Conservation (phyloP, 2,797 vertebrate genomes). For the Ispidina picta region DNA sequence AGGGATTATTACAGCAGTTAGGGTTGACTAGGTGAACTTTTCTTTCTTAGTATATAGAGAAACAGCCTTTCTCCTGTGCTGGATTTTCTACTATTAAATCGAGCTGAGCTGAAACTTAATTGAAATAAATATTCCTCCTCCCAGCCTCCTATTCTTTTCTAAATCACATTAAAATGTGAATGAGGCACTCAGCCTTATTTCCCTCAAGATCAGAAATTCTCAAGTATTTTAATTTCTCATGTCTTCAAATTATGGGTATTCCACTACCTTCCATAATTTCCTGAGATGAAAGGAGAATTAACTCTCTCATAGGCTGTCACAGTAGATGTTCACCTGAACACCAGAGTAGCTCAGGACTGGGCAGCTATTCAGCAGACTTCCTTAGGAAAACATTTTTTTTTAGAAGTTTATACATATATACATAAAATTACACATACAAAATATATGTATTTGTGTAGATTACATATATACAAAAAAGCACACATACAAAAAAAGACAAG, state of each 20-base stretch:
- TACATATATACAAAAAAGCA: no score
- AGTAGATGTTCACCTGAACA: neutral
- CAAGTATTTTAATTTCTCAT: slow-evolving; percentile 19
- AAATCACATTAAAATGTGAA: slow-evolving; percentile 6
- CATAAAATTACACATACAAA: no score
- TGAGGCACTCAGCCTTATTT: neutral
- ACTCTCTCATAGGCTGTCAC: neutral
- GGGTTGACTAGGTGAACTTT: neutral
- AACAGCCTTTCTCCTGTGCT: neutral
- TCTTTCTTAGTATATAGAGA: neutral
- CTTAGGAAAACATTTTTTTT: neutral
- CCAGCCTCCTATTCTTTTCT: neutral
- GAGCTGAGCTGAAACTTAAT: neutral
- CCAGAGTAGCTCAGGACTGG: neutral
- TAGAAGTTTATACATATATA: neutral
- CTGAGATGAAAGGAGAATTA: slow-evolving; percentile 13
- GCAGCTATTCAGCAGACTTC: neutral
- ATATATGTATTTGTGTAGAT: no score
- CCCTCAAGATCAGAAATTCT: slow-evolving; percentile 4
- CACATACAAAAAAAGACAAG: no score
- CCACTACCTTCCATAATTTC: neutral
- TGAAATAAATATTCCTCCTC: slow-evolving; percentile 20
- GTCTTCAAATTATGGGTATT: neutral
- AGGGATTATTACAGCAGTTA: neutral
- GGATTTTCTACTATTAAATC: neutral